Base-by-base conservation (phyloP, 2,113 vertebrate genomes). In the Monopterus albus region DNA sequence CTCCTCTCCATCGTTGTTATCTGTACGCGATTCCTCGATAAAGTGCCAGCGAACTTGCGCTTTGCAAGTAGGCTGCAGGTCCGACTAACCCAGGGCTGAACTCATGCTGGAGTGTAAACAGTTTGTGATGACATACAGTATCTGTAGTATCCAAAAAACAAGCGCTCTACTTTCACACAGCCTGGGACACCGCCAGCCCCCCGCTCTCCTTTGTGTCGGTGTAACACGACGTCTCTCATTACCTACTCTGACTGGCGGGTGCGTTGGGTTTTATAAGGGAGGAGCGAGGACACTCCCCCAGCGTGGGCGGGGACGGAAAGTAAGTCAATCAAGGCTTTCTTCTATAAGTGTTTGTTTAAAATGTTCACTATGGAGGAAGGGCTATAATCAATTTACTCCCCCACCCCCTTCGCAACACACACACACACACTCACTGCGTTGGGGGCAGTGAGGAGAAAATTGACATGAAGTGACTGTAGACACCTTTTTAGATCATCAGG, bases 221-320 rank as follows among this genome's bases (percentile, higher is more conserved):
- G 42, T 7, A 14, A 5, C 69, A 5, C 47, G 8, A 42, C 3
- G 40, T 10, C 28, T 47, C 17, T 36, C n/a, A 55, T 1, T 73
- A 36, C 47, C 38, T 52, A 29, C 36, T 78, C 35, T 21, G 8
- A 21, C 51, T 36, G 60, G 17, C 29, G 82, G 76, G 76, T 70
- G 72, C 88, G 92, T 78, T 93, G 75, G 40, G 80, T 92, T 95
- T 96, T 96, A 96, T 95, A 94, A 15, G 0, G 55, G 2, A 45
- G 70, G 13, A 17, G 60, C 17, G 11, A 59, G 15, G 87, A 70
- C 91, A 81, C 93, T 83, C 89, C 94, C 29, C 72, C 29, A 1
- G 23, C 38, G 7, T 6, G 71, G 74, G 74, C 62, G 43, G 72
- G 79, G 81, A 77, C 78, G 31, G 47, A 38, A 50, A 20, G 29